phyloP scores from a whole-genome alignment of 2,797 vertebrate genomes.

The Ctenopoma kingsleyae region DNA sequence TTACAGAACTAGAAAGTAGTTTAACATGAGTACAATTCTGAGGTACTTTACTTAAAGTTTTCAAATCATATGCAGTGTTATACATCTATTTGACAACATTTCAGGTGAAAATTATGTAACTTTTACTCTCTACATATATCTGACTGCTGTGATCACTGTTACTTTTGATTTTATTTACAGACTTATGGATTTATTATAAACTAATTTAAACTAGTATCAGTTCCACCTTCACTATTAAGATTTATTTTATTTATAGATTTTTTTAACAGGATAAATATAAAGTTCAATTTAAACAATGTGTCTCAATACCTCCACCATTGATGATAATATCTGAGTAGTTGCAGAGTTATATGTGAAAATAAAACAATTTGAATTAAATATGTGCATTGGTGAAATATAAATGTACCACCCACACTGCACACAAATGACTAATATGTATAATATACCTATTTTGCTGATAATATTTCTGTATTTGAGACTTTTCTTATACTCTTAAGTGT shows the following conservation, averaged over 20 bases:
- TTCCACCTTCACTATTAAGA: neutral
- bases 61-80: neutral
- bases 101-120: neutral
- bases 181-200: neutral
- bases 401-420: no score
- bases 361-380: neutral
- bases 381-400: no score
- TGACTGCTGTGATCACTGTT: neutral
- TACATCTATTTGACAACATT: neutral
- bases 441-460: neutral
- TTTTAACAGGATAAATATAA: no score
- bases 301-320: neutral
- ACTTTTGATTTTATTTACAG: neutral
- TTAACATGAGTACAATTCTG: neutral
- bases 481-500: neutral
- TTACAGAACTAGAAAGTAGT: neutral
- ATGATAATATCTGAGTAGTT: neutral
- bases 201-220: neutral
- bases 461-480: neutral
- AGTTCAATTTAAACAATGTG: no score
- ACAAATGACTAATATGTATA: no score
- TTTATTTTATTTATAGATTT: no score
- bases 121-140: neutral
- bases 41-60: neutral
- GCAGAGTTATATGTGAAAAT: neutral